Evolutionary conservation across 2,113 vertebrate species (phyloP).

Genomic region (Anarhynchus alexandrinus): DNA sequence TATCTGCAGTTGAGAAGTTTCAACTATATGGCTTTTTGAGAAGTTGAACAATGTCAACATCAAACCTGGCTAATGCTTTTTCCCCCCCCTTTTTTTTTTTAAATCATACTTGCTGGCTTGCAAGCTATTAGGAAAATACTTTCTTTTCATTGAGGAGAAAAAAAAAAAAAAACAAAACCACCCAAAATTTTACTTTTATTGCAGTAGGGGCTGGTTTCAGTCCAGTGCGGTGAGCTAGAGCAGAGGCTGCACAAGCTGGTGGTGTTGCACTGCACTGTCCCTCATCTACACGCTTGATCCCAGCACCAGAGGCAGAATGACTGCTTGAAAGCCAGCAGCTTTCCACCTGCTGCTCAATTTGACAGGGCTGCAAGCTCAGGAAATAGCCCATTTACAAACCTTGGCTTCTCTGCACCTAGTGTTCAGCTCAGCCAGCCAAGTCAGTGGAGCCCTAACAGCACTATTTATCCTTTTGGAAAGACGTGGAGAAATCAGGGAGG

Average conservation of each 20-base stretch:
- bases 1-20: neutral
- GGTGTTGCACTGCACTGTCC: neutral
- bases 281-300: neutral
- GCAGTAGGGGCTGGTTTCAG: neutral
- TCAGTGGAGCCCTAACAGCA: neutral
- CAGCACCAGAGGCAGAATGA: neutral
- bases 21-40: neutral
- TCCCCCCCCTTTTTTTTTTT: no score
- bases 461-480: neutral
- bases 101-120: neutral
- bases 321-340: neutral
- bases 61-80: accelerated
- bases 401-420: neutral
- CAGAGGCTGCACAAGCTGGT: neutral
- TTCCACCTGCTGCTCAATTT: neutral
- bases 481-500: neutral
- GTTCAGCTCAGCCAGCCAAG: neutral
- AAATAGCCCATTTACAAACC: neutral
- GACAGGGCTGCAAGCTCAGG: neutral
- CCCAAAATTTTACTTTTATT: neutral
- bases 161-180: no score
- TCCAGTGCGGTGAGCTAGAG: neutral
- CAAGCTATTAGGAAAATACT: neutral
- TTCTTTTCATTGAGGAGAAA: neutral
- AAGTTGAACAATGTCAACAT: neutral